Evolutionary conservation across 1,140 invertebrate genomes (phyloP), one percentile per base, ranked within the genome.

Genomic region (Trachelipus rathkii): DNA sequence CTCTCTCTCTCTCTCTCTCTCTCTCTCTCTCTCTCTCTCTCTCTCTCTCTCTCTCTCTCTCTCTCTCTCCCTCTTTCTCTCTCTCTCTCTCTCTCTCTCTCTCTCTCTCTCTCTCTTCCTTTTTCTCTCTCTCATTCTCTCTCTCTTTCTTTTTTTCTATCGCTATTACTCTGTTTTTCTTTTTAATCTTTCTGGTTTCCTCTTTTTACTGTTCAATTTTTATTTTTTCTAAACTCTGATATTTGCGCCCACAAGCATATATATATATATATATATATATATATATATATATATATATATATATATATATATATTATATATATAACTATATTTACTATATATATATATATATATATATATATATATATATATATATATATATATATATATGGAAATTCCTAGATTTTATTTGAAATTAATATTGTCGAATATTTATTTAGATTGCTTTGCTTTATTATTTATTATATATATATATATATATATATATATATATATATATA

Each of bases 291-390:
- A 50, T 50, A 50, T 50, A 50, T 50, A 50, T 50, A 50, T 50
- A 50, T 50, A 15, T 10, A 50, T 10, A n/a, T n/a, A n/a, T n/a
- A n/a, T n/a, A n/a, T n/a, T 60, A 15, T 19, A 15, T 60, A 19
- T 60, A 60, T 19, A 60, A 4, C 1, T 60, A 60, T 60, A 60
- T 15, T 3, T 60, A 33, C n/a, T 19, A 60, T 33, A 33, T 33
- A 60, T 19, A 33, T 33, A 33, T 60, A 60, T 60, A 60, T 60
- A 60, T 60, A 60, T 60, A 60, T 60, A 60, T 60, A 60, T 60
- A 60, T 60, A 60, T 60, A 60, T 60, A 60, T 60, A 60, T 60
- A 60, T 60, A 60, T 60, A 60, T 60, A 60, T 60, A 60, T 60
- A 15, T 19, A 15, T 60, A 19, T 60, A 60, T 19, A 60, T 60